These are phyloP conservation scores for Sebastes melanostomus DNA, from an alignment of 2,797 vertebrate genomes.

Conservation along the genomic window DNA sequence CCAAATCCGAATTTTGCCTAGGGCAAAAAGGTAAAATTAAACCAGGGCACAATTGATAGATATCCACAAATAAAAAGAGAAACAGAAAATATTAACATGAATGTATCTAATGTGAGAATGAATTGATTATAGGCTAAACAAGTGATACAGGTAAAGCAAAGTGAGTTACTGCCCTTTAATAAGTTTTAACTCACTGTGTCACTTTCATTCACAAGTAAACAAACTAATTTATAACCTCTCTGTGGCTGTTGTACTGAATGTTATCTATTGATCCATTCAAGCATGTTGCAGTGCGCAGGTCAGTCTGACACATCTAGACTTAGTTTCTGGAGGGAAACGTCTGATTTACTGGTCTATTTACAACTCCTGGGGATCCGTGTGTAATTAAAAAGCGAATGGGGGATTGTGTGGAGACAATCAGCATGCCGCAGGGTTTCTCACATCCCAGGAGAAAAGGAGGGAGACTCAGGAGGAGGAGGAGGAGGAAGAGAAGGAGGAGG, in stretches of 20 bases:
- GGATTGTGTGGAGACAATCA: constrained; percentile 69
- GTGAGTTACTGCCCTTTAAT: background rate
- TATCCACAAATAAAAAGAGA: background rate
- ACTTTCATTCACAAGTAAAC: background rate
- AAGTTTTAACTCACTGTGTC: background rate
- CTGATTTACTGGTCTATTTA: constrained; percentile 37
- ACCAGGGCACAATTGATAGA: background rate
- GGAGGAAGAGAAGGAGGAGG: constrained; percentile 17
- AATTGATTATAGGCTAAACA: background rate
- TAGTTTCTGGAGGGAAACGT: constrained; percentile 28
- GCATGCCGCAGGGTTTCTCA: constrained; percentile 63
- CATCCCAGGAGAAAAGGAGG: constrained; percentile 63
- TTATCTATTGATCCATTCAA: background rate
- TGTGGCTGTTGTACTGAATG: background rate
- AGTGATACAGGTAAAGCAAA: background rate
- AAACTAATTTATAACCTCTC: background rate
- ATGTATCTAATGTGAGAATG: no score
- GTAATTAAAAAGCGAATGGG: constrained; percentile 70
- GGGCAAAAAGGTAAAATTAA: background rate
- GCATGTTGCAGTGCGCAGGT: background rate
- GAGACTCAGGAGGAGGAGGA: constrained; percentile 36
- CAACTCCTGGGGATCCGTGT: constrained; percentile 35
- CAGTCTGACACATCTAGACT: background rate
- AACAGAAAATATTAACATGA: background rate
- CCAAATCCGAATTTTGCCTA: no score